Conservation (phyloP, 1,140 invertebrate genomes). For the Procambarus virginalis region DNA sequence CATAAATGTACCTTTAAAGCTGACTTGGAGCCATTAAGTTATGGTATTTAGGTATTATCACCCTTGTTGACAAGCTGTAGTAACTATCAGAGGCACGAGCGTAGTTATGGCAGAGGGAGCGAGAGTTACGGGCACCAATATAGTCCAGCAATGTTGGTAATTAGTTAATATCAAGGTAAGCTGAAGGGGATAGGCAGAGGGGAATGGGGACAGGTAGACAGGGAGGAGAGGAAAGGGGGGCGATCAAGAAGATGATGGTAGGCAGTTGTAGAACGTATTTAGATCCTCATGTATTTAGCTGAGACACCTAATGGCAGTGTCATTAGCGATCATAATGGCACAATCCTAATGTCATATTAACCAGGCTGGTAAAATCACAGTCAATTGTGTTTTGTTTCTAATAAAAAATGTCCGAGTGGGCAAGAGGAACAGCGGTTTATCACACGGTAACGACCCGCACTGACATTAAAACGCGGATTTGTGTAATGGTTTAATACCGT, state of each 20-base stretch:
- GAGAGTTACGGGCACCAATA: background rate
- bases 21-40: slow-evolving; percentile 31
- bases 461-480: slow-evolving; percentile 30
- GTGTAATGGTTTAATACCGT: slow-evolving; percentile 45
- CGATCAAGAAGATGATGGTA: background rate
- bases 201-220: background rate
- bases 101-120: background rate
- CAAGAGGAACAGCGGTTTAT: slow-evolving; percentile 14
- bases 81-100: background rate
- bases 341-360: background rate
- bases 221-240: background rate
- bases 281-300: background rate
- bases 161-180: slow-evolving; percentile 1
- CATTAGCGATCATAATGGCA: background rate
- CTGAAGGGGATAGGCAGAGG: background rate
- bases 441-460: slow-evolving; percentile 27
- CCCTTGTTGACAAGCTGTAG: slow-evolving; percentile 35
- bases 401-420: background rate
- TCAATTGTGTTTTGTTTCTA: background rate
- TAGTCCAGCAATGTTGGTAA: background rate
- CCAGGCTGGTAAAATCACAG: slow-evolving; percentile 1
- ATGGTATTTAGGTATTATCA: slow-evolving; percentile 31
- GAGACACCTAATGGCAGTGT: background rate
- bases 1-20: slow-evolving; percentile 21
- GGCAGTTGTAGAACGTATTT: background rate